Conservation (phyloP, 1,140 invertebrate genomes). For the Ostrea edulis region DNA sequence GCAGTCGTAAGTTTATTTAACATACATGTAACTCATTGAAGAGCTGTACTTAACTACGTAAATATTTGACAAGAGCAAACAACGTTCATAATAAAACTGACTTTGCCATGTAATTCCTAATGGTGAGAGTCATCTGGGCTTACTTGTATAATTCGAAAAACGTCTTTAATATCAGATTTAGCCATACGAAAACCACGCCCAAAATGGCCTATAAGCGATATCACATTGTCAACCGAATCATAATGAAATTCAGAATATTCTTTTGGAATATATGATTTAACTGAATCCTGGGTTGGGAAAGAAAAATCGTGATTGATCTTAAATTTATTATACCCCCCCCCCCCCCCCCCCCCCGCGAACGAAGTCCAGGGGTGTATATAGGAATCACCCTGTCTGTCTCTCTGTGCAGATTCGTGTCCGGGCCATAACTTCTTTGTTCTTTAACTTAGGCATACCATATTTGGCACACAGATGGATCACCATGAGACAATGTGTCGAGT, state of each 20-base stretch:
- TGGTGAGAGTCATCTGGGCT: conserved; percentile 40
- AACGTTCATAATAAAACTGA: conserved; percentile 44
- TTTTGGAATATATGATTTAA: conserved; percentile 35
- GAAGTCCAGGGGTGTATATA: too few relatives aligned
- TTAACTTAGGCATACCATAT: too few relatives aligned
- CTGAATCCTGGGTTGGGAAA: background rate
- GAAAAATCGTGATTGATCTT: conserved; percentile 38
- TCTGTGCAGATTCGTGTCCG: too few relatives aligned
- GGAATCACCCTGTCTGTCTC: too few relatives aligned
- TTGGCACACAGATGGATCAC: too few relatives aligned
- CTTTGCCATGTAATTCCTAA: conserved; percentile 46
- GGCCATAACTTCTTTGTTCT: too few relatives aligned
- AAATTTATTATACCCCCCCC: too few relatives aligned
- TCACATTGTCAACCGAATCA: background rate
- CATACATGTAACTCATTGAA: conserved; percentile 42
- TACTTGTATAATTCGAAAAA: conserved; percentile 51
- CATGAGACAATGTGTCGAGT: too few relatives aligned
- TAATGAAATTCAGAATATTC: too few relatives aligned
- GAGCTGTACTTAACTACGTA: too few relatives aligned
- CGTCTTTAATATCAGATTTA: conserved; percentile 54
- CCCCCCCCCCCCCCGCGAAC: too few relatives aligned
- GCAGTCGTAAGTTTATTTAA: background rate
- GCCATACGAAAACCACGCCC: conserved; percentile 36
- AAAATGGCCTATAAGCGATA: background rate
- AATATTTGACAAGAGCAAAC: conserved; percentile 45